These are phyloP conservation scores for Hypomecis atomaria DNA, from an alignment of 2,888 invertebrate genomes.

Conservation along the genomic window DNA sequence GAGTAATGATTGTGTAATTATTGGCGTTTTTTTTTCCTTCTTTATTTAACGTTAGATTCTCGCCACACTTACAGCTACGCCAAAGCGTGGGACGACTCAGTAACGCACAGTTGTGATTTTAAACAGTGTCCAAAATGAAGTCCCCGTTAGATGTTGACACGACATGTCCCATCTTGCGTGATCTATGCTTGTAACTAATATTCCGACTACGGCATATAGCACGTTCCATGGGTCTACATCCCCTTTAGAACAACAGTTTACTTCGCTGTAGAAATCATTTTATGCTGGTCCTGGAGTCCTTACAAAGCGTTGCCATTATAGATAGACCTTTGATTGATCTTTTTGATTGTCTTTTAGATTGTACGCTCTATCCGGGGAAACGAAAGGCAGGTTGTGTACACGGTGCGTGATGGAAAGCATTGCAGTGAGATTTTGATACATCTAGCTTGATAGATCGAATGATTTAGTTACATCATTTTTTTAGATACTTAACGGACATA, in stretches of 20 bases:
- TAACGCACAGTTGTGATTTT: no score
- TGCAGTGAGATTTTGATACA: conserved; percentile 43
- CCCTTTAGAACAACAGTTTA: conserved; percentile 15
- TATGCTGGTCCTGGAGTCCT: conserved; percentile 9
- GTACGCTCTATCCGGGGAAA: conserved; percentile 17
- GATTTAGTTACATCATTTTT: no score
- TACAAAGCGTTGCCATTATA: conserved; percentile 7
- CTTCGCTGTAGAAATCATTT: conserved; percentile 3
- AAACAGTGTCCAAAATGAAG: no score
- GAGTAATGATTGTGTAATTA: no score
- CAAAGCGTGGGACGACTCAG: no score
- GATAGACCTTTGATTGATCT: conserved; percentile 23
- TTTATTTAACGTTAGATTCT: no score
- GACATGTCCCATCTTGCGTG: no score
- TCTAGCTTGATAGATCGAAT: no score
- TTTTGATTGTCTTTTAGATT: conserved; percentile 22
- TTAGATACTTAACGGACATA: no score
- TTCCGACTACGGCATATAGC: conserved; percentile 27
- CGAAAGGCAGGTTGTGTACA: conserved; percentile 50
- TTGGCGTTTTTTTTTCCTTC: no score
- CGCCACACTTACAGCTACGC: no score
- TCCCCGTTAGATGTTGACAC: no score
- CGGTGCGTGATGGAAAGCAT: conserved; percentile 62
- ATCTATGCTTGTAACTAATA: conserved; percentile 31
- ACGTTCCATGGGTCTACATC: conserved; percentile 32